These are phyloP conservation scores for Oreortyx pictus DNA, from an alignment of 2,797 vertebrate genomes.

Conservation along the genomic window DNA sequence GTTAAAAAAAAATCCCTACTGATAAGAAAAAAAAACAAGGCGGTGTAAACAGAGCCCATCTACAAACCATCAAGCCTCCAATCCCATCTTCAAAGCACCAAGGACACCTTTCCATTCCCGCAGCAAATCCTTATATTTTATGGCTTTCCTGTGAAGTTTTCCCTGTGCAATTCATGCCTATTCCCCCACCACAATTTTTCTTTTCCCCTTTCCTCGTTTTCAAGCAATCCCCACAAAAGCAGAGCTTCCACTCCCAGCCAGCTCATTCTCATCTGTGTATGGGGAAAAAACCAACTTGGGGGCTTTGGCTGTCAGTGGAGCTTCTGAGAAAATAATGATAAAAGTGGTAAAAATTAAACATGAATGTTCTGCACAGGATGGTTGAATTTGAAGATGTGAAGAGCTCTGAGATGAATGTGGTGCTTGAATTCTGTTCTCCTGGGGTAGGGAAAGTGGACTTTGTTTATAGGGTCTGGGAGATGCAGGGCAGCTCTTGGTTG, in stretches of 20 bases:
- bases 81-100: neutral
- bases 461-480: neutral
- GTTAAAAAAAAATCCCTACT: neutral
- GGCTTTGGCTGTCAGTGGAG: neutral
- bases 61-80: neutral
- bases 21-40: neutral
- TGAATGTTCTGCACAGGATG: neutral
- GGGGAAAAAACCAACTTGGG: neutral
- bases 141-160: neutral
- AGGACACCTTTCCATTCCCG: neutral
- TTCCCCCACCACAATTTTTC: no score
- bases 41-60: neutral
- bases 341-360: neutral
- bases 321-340: neutral
- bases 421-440: neutral
- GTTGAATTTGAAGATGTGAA: neutral
- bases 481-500: neutral
- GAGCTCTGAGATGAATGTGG: neutral
- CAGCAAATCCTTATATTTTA: neutral
- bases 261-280: fast-evolving
- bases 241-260: neutral
- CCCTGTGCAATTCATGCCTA: neutral
- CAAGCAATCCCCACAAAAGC: neutral
- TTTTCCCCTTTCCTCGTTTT: neutral
- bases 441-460: neutral